Evolutionary conservation across 1,140 invertebrate genomes (phyloP).

Genomic region (Elymnias hypermnestra): DNA sequence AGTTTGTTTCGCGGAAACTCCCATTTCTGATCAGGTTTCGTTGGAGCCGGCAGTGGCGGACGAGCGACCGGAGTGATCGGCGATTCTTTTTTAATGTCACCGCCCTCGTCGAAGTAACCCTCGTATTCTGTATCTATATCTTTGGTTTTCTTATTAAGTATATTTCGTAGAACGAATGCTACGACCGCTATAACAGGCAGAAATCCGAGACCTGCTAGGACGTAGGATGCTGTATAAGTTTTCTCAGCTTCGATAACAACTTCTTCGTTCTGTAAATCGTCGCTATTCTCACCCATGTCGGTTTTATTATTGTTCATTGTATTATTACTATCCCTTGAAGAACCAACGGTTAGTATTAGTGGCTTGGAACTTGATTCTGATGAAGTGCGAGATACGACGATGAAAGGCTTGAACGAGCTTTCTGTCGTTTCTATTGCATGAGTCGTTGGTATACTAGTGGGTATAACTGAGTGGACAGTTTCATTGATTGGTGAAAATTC

Average conservation of each 20-base stretch:
- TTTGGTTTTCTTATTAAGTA: constrained; percentile 75
- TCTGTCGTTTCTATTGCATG: constrained; percentile 25
- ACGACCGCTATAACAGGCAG: constrained; percentile 77
- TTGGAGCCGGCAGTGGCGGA: constrained; percentile 71
- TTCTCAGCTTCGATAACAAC: constrained; percentile 75
- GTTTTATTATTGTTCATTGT: constrained; percentile 26
- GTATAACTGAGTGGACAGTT: constrained; percentile 21
- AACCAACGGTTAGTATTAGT: constrained; percentile 15
- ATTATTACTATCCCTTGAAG: constrained; percentile 22
- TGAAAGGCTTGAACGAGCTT: constrained; percentile 36
- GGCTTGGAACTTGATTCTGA: constrained; percentile 47
- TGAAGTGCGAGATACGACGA: constrained; percentile 47
- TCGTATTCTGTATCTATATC: constrained; percentile 78
- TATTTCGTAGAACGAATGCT: constrained; percentile 73
- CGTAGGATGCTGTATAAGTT: constrained; percentile 77
- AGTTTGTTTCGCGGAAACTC: constrained; percentile 87
- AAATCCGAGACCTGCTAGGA: constrained; percentile 78
- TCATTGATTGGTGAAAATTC: constrained; percentile 14
- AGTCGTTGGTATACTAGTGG: constrained; percentile 26
- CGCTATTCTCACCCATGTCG: constrained; percentile 30
- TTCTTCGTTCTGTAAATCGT: constrained; percentile 57
- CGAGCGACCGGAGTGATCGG: constrained; percentile 69
- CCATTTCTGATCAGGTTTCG: constrained; percentile 80
- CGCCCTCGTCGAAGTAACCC: constrained; percentile 75
- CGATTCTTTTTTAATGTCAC: constrained; percentile 69